Percentiles rank a stretch among this genome's conserved stretches.
Evolutionary conservation across 1,140 invertebrate species (phyloP).

Genomic region (Lasioglossum baleicum): DNA sequence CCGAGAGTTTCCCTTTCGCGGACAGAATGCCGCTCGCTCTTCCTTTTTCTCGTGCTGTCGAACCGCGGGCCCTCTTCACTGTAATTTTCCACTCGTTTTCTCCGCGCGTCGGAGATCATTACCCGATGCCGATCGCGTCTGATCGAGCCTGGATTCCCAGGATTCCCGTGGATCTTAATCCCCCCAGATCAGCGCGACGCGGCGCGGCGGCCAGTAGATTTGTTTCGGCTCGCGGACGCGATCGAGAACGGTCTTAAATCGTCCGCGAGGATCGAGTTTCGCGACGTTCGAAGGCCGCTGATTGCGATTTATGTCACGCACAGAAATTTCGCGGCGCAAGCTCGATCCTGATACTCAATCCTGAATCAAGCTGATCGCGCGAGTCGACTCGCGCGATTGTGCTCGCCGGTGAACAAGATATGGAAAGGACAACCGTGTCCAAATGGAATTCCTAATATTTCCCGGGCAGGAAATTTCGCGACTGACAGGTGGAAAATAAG

Average conservation of each 20-base stretch:
- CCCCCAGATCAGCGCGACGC: not conserved
- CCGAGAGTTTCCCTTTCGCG: slow-evolving; percentile 57
- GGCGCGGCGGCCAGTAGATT: too few species aligned
- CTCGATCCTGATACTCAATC: not conserved
- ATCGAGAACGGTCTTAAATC: slow-evolving; percentile 7
- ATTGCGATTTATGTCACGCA: slow-evolving; percentile 40
- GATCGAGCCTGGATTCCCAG: slow-evolving; percentile 15
- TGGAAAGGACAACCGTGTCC: not conserved
- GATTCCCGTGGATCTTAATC: slow-evolving; percentile 19
- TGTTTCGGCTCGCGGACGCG: too few species aligned
- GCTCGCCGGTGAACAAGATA: not conserved
- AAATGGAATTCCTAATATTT: slow-evolving; percentile 4
- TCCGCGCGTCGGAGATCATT: slow-evolving; percentile 39
- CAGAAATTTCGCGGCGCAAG: slow-evolving; percentile 13
- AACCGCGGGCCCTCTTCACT: slow-evolving; percentile 17
- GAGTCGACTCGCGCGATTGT: slow-evolving; percentile 15
- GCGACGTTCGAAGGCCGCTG: slow-evolving; percentile 7
- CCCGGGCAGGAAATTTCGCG: not conserved
- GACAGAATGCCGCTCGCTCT: slow-evolving; percentile 45
- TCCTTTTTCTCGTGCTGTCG: slow-evolving; percentile 33
- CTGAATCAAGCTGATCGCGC: slow-evolving; percentile 16
- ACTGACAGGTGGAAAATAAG: slow-evolving; percentile 1
- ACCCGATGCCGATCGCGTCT: slow-evolving; percentile 22
- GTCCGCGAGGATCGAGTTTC: slow-evolving; percentile 4
- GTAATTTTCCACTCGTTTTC: slow-evolving; percentile 59